These are phyloP conservation scores for Linepithema humile DNA, from an alignment of 1,140 invertebrate genomes.

Conservation along the genomic window DNA sequence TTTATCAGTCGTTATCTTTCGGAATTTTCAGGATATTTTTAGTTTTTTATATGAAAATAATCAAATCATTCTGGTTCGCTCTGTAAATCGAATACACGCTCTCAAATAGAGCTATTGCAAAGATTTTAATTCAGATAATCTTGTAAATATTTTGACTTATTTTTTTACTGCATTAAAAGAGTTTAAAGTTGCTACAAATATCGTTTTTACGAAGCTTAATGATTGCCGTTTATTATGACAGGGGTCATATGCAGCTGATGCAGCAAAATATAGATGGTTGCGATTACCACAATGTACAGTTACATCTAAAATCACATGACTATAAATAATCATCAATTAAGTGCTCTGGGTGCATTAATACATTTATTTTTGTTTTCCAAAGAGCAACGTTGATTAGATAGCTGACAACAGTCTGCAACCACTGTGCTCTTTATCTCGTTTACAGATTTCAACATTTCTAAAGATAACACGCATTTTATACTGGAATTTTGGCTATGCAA, in stretches of 20 bases:
- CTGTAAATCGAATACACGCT: background rate
- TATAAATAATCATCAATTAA: background rate
- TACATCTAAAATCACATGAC: background rate
- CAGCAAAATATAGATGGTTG: background rate
- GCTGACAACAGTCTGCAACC: background rate
- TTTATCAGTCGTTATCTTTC: background rate
- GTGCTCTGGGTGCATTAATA: too few species aligned
- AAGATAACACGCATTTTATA: background rate
- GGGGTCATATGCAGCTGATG: background rate
- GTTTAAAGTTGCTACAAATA: background rate
- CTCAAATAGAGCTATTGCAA: background rate
- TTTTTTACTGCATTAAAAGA: background rate
- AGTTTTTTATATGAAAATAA: background rate
- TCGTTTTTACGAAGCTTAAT: background rate
- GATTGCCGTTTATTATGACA: background rate
- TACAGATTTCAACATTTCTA: background rate
- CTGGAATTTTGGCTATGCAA: background rate
- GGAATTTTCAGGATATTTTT: background rate
- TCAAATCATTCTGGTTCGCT: background rate
- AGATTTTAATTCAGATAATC: background rate
- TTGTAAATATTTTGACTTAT: too few species aligned
- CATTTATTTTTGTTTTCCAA: background rate
- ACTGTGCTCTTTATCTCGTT: background rate
- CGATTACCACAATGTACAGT: background rate
- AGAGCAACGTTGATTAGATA: background rate